Base-by-base conservation (phyloP, 2,888 invertebrate genomes). In the Cylindroiulus punctatus region DNA sequence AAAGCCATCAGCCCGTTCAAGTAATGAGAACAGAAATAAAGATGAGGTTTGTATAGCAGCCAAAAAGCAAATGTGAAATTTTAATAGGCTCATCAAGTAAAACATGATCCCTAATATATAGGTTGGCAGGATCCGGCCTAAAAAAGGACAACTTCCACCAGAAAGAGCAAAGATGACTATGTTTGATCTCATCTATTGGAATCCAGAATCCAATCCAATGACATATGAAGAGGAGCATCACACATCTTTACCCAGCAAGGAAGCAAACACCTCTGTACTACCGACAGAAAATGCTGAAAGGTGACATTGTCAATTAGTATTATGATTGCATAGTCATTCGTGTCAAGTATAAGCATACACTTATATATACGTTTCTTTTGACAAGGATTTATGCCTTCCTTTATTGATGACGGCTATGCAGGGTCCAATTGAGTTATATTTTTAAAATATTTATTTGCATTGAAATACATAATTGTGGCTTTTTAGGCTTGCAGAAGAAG, bases 141-240 rank as follows among this genome's bases (percentile, higher is more conserved):
- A 32, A 32, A 85, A 85, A 81, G 81, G 81, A 12, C 36, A 65
- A 76, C 42, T 22, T 26, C 90, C 90, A 12, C 90, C 91, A 8
- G 91, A 91, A 87, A 88, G 90, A 40, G 88, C 88, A 26, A 91
- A 90, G 86, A 93, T 98, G 88, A 97, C 95, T 83, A 97, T 98
- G 97, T 95, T 95, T 89, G 97, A 98, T 91, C 93, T 97, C 86
- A 96, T 98, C 89, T 96, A 95, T 91, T 97, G 96, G 91, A 98
- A 98, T 92, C 97, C 97, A 5, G 91, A 92, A 0, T 89, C 88
- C 76, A 91, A 90, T 86, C 90, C 90, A 14, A 90, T 90, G 89
- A 89, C 52, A 57, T 57, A 85, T 36, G 65, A 57, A 0, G 86
- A 65, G 14, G 82, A 85, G 26, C 36, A 42, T 40, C 12, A 19